Conservation (phyloP, 2,113 vertebrate species). For the Dinomys branickii region DNA sequence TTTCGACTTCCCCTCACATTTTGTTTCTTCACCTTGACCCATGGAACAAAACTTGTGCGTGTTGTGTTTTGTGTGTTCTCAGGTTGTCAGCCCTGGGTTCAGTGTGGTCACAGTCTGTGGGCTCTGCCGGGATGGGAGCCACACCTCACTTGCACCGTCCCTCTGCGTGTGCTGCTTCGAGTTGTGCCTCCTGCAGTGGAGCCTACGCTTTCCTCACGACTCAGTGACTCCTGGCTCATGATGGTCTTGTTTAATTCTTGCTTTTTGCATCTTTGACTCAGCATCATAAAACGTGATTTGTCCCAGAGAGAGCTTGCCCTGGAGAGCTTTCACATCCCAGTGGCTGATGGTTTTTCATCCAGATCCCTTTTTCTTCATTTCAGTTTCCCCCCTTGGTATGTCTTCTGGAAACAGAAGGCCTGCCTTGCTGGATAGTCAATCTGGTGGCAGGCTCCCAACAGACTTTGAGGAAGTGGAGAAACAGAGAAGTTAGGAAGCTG, state of each 20-base stretch:
- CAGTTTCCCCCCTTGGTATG: background rate
- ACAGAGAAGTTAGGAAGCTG: background rate
- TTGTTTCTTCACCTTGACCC: background rate
- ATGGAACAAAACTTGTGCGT: background rate
- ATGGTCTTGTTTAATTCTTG: background rate
- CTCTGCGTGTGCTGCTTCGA: background rate
- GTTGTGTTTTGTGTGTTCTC: no score
- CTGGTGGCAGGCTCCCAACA: background rate
- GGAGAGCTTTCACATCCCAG: background rate
- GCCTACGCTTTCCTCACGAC: background rate
- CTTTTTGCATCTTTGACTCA: background rate
- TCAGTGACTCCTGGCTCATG: background rate
- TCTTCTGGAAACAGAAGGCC: background rate
- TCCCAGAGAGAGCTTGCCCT: background rate
- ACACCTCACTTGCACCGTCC: background rate
- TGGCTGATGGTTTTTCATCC: background rate
- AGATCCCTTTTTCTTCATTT: background rate
- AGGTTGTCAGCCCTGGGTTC: background rate
- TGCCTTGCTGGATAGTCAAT: background rate
- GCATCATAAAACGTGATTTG: background rate
- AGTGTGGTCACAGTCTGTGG: background rate
- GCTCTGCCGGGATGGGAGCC: no score
- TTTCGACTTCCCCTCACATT: background rate
- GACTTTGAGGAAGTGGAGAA: background rate
- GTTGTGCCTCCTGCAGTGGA: background rate